Evolutionary conservation across 2,888 invertebrate species (phyloP).

Genomic region (Biston stratarius): DNA sequence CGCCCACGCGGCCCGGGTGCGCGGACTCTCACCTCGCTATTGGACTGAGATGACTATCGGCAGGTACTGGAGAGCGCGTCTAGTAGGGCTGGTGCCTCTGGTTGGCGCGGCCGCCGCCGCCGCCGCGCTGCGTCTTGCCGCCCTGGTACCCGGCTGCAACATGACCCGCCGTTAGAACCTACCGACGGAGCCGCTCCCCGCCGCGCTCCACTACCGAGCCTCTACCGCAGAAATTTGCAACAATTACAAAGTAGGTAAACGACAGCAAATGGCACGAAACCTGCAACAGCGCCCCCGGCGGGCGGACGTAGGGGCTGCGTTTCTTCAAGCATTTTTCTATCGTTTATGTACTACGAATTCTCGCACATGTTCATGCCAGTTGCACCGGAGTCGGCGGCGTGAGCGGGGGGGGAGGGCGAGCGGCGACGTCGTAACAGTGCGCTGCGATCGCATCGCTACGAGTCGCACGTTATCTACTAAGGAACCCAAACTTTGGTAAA

Average conservation of each 20-base stretch:
- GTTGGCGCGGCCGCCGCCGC: slow-evolving; percentile 91
- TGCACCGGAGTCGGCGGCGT: background rate
- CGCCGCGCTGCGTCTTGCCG: slow-evolving; percentile 94
- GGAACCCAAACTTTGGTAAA: slow-evolving; percentile 10
- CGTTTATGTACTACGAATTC: no score
- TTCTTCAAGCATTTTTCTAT: no score
- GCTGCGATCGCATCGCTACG: background rate
- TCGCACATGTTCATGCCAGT: no score
- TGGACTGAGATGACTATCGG: slow-evolving; percentile 82
- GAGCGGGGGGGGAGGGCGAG: background rate
- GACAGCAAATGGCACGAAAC: no score
- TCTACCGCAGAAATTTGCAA: background rate
- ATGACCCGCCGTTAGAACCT: slow-evolving; percentile 44
- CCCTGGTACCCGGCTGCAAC: slow-evolving; percentile 90
- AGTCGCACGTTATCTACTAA: background rate
- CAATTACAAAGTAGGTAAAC: no score
- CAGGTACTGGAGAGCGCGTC: slow-evolving; percentile 69
- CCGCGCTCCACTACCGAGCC: background rate
- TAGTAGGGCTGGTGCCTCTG: slow-evolving; percentile 96
- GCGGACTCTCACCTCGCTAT: slow-evolving; percentile 76
- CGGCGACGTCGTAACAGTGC: background rate
- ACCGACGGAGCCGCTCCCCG: background rate
- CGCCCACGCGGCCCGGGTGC: no score
- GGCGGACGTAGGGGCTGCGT: no score
- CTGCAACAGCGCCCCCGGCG: no score